Conservation (phyloP, 2,797 vertebrate species). For the Sebastes umbrosus region DNA sequence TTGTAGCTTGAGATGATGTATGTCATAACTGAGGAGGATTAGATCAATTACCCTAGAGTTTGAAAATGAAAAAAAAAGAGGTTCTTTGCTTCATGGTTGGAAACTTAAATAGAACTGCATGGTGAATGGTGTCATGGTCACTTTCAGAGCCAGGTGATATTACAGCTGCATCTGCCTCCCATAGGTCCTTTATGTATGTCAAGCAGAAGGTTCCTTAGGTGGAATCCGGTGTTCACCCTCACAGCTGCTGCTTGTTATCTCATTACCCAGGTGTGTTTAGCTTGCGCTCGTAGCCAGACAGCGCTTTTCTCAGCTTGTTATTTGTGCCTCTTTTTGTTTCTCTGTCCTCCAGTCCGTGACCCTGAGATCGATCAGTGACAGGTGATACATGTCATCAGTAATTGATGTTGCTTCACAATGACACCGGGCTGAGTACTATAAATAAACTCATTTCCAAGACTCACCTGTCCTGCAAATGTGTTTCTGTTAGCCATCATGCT, state of each 20-base stretch:
- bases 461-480: neutral
- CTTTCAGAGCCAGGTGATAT: neutral
- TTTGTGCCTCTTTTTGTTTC: neutral
- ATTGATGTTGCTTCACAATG: neutral
- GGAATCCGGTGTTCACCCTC: neutral
- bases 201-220: neutral
- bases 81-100: neutral
- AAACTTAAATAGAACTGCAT: neutral
- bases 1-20: neutral
- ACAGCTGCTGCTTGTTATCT: slow-evolving; percentile 12
- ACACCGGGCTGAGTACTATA: neutral
- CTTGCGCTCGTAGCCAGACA: neutral
- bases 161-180: neutral
- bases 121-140: neutral
- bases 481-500: neutral
- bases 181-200: neutral
- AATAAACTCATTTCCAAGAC: neutral
- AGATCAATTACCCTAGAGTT: neutral
- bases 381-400: slow-evolving; percentile 2
- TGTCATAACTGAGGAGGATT: neutral
- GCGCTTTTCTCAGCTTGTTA: neutral
- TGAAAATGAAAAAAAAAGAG: neutral
- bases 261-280: neutral
- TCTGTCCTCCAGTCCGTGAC: slow-evolving; percentile 11
- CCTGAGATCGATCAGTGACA: slow-evolving; percentile 12